A percentile compares a stretch with the other conserved stretches of the same genome.
These are phyloP conservation scores for Calcarius lapponicus DNA, from an alignment of 2,797 vertebrate species.

Conservation along the genomic window DNA sequence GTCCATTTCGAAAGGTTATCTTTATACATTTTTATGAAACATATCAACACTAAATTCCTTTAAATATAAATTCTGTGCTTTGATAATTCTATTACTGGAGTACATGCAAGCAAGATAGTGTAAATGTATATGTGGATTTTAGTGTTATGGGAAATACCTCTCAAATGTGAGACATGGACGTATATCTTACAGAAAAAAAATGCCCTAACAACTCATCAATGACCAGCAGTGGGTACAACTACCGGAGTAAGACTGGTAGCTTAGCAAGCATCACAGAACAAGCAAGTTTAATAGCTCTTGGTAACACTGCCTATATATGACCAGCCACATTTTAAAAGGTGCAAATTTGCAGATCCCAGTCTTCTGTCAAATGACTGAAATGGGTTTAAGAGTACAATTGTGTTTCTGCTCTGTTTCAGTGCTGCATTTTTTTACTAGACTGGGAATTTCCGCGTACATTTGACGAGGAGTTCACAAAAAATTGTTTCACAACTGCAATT, in stretches of 20 bases:
- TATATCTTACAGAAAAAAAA: neutral
- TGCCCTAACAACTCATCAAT: neutral
- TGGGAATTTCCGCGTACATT: fast-evolving
- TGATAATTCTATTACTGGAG: neutral
- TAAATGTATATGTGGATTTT: neutral
- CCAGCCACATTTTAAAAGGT: neutral
- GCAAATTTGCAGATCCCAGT: neutral
- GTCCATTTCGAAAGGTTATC: neutral
- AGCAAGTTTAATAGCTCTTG: neutral
- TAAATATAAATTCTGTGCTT: neutral
- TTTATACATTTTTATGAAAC: neutral
- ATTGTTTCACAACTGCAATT: neutral
- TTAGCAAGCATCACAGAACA: neutral
- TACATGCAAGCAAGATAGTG: fast-evolving
- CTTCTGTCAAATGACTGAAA: neutral
- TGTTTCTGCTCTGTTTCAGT: neutral
- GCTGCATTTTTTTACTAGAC: neutral
- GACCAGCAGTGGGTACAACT: neutral
- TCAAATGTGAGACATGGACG: neutral
- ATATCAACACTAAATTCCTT: neutral
- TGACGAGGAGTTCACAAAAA: neutral
- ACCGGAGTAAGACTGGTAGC: fast-evolving
- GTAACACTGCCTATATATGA: neutral
- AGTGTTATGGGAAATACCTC: neutral
- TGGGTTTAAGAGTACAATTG: neutral